Conservation (phyloP, 2,797 vertebrate genomes). For the Channa striata region DNA sequence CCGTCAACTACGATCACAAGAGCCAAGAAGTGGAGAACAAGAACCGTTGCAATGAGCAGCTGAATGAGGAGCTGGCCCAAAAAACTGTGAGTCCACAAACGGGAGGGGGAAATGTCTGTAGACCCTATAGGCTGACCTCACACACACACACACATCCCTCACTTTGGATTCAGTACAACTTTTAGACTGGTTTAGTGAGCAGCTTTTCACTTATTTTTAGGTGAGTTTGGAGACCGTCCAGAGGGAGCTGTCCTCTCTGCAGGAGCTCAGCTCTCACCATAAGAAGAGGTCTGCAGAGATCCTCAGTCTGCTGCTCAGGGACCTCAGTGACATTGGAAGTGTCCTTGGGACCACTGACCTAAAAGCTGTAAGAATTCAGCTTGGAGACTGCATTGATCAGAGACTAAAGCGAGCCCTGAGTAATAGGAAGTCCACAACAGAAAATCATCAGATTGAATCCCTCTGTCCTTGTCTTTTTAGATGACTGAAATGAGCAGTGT, state of each 20-base stretch:
- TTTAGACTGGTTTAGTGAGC: too few relatives aligned
- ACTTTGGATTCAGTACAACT: too few relatives aligned
- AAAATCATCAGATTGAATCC: not conserved
- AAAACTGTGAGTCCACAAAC: conserved; percentile 84
- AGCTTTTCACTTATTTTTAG: conserved; percentile 71
- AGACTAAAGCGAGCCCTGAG: too few relatives aligned
- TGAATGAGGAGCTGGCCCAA: conserved; percentile 90
- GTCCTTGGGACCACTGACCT: conserved; percentile 93
- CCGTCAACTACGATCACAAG: conserved; percentile 98
- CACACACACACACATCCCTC: too few relatives aligned
- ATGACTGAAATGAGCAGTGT: conserved; percentile 90
- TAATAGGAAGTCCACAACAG: too few relatives aligned
- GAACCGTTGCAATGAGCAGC: conserved; percentile 87
- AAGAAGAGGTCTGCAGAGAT: conserved; percentile 94
- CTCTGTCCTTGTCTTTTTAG: conserved; percentile 68
- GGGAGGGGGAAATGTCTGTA: not conserved
- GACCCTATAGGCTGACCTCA: not conserved
- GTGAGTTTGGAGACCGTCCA: conserved; percentile 84
- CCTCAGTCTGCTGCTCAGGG: conserved; percentile 90
- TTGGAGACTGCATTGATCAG: too few relatives aligned
- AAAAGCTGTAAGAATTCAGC: conserved; percentile 84
- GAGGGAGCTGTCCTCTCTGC: conserved; percentile 88
- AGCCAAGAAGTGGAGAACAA: conserved; percentile 93
- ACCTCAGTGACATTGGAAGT: conserved; percentile 92
- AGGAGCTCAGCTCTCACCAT: conserved; percentile 93